These are phyloP conservation scores for Dendrolimus pini DNA, from an alignment of 2,888 invertebrate genomes.

Conservation along the genomic window DNA sequence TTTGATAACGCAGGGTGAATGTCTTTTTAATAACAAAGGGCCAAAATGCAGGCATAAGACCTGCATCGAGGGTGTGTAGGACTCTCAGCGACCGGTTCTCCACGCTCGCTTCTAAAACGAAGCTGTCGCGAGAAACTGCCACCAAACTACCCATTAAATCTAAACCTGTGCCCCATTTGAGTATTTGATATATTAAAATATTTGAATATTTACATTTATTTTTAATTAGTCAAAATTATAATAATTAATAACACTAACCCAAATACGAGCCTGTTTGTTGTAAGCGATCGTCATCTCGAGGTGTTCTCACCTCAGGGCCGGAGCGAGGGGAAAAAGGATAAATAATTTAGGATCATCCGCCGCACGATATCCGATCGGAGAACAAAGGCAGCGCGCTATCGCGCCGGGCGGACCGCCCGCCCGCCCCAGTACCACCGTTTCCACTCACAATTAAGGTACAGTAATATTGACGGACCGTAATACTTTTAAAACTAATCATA, in stretches of 20 bases:
- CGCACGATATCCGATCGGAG: slow-evolving; percentile 38
- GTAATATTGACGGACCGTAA: neutral
- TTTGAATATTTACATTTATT: no score
- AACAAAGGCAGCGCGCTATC: slow-evolving; percentile 57
- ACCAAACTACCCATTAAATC: no score
- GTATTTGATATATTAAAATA: no score
- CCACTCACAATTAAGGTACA: neutral
- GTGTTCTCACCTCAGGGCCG: slow-evolving; percentile 23
- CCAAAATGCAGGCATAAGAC: no score
- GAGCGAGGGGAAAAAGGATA: slow-evolving; percentile 38
- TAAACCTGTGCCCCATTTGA: no score
- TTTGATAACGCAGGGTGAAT: no score
- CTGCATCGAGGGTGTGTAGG: no score
- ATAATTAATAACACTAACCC: neutral
- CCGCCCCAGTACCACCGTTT: slow-evolving; percentile 14
- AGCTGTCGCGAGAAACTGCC: no score
- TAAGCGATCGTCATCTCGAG: slow-evolving; percentile 12
- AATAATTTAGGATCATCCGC: slow-evolving; percentile 65
- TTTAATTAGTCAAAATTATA: slow-evolving; percentile 1
- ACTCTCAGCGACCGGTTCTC: no score
- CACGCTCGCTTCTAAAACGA: no score
- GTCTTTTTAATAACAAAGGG: no score
- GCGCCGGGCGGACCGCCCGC: slow-evolving; percentile 31
- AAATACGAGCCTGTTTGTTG: slow-evolving; percentile 3
- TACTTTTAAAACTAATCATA: no score